Base-by-base conservation (phyloP, 2,888 invertebrate species). In the Micropterix aruncella region DNA sequence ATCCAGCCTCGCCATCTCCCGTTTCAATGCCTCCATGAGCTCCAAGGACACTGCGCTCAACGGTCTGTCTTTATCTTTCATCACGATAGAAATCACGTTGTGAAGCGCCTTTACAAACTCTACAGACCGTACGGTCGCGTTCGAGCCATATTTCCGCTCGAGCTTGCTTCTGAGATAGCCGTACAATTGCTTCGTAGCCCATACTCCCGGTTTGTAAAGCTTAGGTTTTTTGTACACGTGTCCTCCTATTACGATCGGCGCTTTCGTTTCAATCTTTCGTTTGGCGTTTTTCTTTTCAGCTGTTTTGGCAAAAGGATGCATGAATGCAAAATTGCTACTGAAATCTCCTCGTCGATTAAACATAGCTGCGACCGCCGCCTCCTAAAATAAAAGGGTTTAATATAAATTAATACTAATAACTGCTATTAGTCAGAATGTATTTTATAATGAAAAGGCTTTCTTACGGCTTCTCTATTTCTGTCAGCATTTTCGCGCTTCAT, bases 221-320 rank as follows among this genome's bases (percentile, higher is more conserved):
- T 63, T 68, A 0, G 67, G 69, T 0, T 70, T 68, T 19, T 66
- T 68, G 38, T 67, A 68, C 37, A 61, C 63, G 56, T 67, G 51
- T 36, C 67, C 69, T 18, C 61, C 57, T 3, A 61, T 45, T 1
- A 69, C 18, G 37, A 65, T 62, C 1, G 52, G 38, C 0, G 69
- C 66, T 18, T 27, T 27, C 12, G 5, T 27, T 12, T 27, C 12
- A 27, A 12, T 27, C 27, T 27, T n/a, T n/a, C n/a, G n/a, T n/a
- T n/a, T n/a, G n/a, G n/a, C n/a, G n/a, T n/a, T n/a, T n/a, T n/a
- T n/a, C n/a, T n/a, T n/a, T n/a, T n/a, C n/a, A n/a, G n/a, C n/a
- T n/a, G n/a, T n/a, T n/a, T n/a, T n/a, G n/a, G n/a, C n/a, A n/a
- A n/a, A n/a, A n/a, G n/a, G n/a, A n/a, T n/a, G n/a, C n/a, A n/a